phyloP scores from a whole-genome alignment of 2,888 invertebrate species.

The Mesorhabditis belari region DNA sequence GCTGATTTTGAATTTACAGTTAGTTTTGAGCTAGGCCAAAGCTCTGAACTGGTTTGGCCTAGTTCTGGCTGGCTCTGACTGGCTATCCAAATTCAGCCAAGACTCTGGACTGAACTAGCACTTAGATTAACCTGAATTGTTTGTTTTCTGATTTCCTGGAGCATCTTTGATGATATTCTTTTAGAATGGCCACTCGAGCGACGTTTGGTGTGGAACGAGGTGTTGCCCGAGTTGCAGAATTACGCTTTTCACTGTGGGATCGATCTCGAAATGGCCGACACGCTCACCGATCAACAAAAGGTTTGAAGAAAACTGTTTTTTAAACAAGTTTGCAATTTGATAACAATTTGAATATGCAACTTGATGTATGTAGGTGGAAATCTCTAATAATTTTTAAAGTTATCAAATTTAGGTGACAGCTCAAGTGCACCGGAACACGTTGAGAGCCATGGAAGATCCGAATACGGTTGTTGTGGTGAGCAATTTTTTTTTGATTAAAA shows the following conservation, averaged over 20 bases:
- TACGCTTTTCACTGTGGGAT: constrained; percentile 52
- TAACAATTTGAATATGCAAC: too few relatives aligned
- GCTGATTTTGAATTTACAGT: too few relatives aligned
- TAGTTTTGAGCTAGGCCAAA: too few relatives aligned
- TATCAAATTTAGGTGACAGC: background rate
- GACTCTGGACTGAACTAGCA: too few relatives aligned
- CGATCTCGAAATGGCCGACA: constrained; percentile 49
- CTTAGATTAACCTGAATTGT: background rate
- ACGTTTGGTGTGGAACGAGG: constrained; percentile 33
- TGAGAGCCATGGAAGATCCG: background rate
- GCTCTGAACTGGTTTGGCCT: too few relatives aligned
- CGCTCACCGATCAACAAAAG: background rate
- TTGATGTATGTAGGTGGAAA: too few relatives aligned
- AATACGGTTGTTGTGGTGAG: background rate
- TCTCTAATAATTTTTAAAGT: too few relatives aligned
- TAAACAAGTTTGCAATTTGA: background rate
- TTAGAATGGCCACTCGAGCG: constrained; percentile 48
- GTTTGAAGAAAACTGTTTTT: background rate
- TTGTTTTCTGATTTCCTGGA: background rate
- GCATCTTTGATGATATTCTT: constrained; percentile 11
- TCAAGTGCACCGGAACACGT: background rate
- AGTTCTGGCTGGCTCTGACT: too few relatives aligned
- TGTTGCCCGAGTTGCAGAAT: constrained; percentile 51
- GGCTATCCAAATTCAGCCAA: too few relatives aligned
- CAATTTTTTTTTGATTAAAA: background rate